Conservation (phyloP, 2,797 vertebrate genomes). For the Mus minutoides region DNA sequence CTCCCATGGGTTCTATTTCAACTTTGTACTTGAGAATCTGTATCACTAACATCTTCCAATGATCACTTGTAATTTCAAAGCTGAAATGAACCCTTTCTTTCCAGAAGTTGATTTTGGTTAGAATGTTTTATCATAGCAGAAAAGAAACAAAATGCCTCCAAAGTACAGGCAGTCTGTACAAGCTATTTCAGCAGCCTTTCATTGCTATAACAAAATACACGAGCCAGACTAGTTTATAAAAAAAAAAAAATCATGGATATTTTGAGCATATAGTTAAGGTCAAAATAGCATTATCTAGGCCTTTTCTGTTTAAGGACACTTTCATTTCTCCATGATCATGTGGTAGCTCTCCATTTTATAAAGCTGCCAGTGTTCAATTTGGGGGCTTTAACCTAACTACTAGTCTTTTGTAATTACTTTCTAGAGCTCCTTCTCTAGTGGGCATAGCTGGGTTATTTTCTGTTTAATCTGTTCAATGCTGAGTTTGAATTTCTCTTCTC, state of each 20-base stretch:
- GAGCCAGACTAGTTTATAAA: not conserved
- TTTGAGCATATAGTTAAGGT: not conserved
- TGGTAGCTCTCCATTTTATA: not conserved
- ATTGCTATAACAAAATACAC: not conserved
- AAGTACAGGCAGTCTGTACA: too few species aligned
- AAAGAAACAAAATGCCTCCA: not conserved
- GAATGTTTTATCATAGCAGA: not conserved
- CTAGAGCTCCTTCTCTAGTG: not conserved
- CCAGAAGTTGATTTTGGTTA: not conserved
- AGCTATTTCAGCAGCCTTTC: not conserved
- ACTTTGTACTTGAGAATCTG: not conserved
- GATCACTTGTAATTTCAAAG: not conserved
- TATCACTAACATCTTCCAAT: not conserved
- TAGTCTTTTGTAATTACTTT: not conserved
- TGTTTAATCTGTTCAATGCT: not conserved
- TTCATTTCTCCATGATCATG: not conserved
- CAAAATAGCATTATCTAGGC: not conserved
- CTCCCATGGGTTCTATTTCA: not conserved
- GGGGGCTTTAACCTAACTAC: not conserved
- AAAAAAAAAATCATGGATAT: too few species aligned
- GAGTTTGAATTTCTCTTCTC: not conserved
- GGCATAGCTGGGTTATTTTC: not conserved
- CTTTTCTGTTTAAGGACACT: not conserved
- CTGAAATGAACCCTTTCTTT: not conserved
- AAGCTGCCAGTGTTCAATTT: not conserved